These are phyloP conservation scores for Jordanella pulchra DNA, from an alignment of 2,797 vertebrate species.

Conservation along the genomic window DNA sequence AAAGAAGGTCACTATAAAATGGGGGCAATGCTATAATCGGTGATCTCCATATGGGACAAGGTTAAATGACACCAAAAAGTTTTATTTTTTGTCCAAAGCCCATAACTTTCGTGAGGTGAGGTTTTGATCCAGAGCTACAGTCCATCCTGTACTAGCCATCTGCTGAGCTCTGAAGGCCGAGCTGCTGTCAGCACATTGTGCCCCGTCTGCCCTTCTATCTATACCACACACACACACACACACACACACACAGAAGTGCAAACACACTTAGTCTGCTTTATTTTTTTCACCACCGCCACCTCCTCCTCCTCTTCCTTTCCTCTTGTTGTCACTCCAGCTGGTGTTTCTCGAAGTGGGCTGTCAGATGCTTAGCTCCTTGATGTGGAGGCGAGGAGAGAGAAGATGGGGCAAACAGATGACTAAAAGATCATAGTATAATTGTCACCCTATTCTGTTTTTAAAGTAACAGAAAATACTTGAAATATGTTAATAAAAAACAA, in stretches of 20 bases:
- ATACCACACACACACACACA: conserved; percentile 5
- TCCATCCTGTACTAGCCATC: conserved; percentile 63
- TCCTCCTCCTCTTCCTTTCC: conserved; percentile 29
- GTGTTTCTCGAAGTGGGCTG: conserved; percentile 62
- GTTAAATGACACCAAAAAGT: conserved; percentile 33
- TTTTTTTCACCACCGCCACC: conserved; percentile 6
- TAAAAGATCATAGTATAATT: conserved; percentile 73
- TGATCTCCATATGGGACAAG: conserved; percentile 11
- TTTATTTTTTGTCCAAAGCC: conserved; percentile 23
- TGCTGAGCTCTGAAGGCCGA: conserved; percentile 59
- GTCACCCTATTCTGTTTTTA: conserved; percentile 50
- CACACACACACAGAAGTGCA: conserved; percentile 8
- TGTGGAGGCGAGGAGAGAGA: conserved; percentile 60
- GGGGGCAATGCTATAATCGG: conserved; percentile 3
- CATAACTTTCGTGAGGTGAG: conserved; percentile 41
- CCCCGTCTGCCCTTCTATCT: conserved; percentile 51
- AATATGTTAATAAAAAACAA: conserved; percentile 46
- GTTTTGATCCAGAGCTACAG: conserved; percentile 50
- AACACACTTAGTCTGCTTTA: conserved; percentile 11
- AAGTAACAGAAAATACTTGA: conserved; percentile 22
- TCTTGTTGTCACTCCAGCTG: conserved; percentile 72
- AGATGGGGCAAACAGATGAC: conserved; percentile 63
- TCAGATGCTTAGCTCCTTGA: conserved; percentile 58
- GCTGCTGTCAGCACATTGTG: conserved; percentile 67
- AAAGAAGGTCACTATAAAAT: neutral